Conservation (phyloP, 2,113 vertebrate genomes). For the Scomber colias region DNA sequence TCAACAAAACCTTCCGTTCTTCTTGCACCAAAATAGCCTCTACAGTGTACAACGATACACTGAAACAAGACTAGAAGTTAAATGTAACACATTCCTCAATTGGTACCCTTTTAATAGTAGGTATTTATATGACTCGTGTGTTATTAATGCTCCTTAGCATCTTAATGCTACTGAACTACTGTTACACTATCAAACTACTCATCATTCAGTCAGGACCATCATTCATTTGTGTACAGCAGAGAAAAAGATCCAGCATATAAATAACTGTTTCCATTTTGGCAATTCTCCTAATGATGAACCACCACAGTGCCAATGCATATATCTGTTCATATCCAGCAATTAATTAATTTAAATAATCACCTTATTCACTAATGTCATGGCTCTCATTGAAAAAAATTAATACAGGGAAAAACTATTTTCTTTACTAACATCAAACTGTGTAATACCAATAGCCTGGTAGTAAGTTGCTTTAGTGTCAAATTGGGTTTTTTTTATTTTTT, state of each 20-base stretch:
- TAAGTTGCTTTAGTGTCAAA: slow-evolving; percentile 3
- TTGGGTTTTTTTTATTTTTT: background rate
- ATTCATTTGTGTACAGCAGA: slow-evolving; percentile 8
- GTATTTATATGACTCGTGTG: background rate
- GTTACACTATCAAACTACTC: background rate
- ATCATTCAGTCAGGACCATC: background rate
- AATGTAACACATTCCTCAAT: background rate
- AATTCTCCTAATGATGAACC: slow-evolving; percentile 16
- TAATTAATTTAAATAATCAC: too few relatives aligned
- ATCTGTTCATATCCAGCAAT: background rate
- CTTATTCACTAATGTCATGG: background rate
- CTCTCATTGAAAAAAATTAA: slow-evolving; percentile 13
- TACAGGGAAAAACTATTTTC: background rate
- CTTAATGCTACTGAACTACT: background rate
- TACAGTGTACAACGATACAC: background rate
- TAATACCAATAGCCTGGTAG: slow-evolving; percentile 7
- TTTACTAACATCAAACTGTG: background rate
- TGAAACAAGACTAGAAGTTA: background rate
- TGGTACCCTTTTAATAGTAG: background rate
- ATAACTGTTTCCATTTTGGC: slow-evolving; percentile 1
- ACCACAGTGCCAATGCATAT: slow-evolving; percentile 2
- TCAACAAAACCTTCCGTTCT: slow-evolving; percentile 18
- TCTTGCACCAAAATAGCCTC: slow-evolving; percentile 21
- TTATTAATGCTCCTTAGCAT: background rate
- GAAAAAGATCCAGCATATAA: slow-evolving; percentile 35